phyloP scores from a whole-genome alignment of 2,888 invertebrate species.

The Acanthosepion esculentum region DNA sequence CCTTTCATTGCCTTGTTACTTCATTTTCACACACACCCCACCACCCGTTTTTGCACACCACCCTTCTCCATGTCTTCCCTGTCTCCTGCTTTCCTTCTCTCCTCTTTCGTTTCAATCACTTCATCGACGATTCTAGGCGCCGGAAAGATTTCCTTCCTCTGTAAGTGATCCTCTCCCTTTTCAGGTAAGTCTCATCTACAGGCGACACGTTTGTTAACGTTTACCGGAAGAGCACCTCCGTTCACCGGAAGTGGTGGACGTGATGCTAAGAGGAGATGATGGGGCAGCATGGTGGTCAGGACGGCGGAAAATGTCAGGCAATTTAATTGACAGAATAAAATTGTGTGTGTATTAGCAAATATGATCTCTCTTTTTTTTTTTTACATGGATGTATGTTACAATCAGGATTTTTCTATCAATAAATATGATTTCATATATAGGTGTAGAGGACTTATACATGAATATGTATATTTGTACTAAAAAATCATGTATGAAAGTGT shows the following conservation, averaged over 20 bases:
- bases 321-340: background rate
- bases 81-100: background rate
- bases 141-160: background rate
- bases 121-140: background rate
- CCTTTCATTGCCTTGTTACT: too few species aligned
- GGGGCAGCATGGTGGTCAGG: background rate
- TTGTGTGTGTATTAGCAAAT: too few species aligned
- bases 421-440: too few species aligned
- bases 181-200: background rate
- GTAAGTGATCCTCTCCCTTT: background rate
- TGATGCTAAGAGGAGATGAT: background rate
- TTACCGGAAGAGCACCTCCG: constrained; percentile 10
- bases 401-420: too few species aligned
- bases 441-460: too few species aligned
- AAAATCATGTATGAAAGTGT: too few species aligned
- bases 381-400: too few species aligned
- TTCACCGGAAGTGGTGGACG: constrained; percentile 21
- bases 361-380: too few species aligned
- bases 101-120: background rate
- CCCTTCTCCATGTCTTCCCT: too few species aligned
- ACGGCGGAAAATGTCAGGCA: background rate
- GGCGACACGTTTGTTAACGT: constrained; percentile 34
- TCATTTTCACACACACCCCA: too few species aligned
- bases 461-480: too few species aligned
- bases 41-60: too few species aligned